A percentile compares a stretch with the other conserved stretches of the same genome.
Evolutionary conservation across 2,113 vertebrate genomes (phyloP).

Genomic region (Dipodomys stephensi): DNA sequence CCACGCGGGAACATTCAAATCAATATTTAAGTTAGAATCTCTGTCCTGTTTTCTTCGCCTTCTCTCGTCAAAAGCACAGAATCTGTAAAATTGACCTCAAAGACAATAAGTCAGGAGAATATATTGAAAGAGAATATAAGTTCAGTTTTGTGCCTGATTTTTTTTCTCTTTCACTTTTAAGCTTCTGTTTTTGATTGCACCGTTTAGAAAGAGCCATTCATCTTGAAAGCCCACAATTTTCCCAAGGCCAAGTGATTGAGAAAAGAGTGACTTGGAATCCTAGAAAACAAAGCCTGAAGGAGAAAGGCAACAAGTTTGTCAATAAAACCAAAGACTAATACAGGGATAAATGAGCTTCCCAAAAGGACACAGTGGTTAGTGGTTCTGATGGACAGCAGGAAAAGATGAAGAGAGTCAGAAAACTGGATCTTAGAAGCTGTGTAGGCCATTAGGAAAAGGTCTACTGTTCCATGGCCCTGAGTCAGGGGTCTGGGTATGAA

Average conservation of each 20-base stretch:
- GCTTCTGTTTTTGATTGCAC: not conserved
- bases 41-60: not conserved
- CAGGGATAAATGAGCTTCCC: not conserved
- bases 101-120: not conserved
- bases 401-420: not conserved
- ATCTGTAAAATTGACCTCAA: not conserved
- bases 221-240: slow-evolving; percentile 28
- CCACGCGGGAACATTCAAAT: not conserved
- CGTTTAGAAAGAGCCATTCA: slow-evolving; percentile 25
- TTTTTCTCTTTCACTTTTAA: not conserved
- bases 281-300: slow-evolving; percentile 5
- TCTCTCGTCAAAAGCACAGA: not conserved
- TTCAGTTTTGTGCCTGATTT: not conserved
- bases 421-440: not conserved
- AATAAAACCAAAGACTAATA: not conserved
- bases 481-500: not conserved
- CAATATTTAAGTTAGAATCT: slow-evolving; percentile 11
- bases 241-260: not conserved
- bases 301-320: not conserved
- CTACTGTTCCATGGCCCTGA: not conserved
- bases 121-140: not conserved
- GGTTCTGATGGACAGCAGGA: not conserved
- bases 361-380: not conserved
- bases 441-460: not conserved
- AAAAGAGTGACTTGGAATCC: not conserved